Percentiles rank a stretch among this genome's conserved stretches.
These are phyloP conservation scores for Lycophotia porphyrea DNA, from an alignment of 2,888 invertebrate species.

Conservation along the genomic window DNA sequence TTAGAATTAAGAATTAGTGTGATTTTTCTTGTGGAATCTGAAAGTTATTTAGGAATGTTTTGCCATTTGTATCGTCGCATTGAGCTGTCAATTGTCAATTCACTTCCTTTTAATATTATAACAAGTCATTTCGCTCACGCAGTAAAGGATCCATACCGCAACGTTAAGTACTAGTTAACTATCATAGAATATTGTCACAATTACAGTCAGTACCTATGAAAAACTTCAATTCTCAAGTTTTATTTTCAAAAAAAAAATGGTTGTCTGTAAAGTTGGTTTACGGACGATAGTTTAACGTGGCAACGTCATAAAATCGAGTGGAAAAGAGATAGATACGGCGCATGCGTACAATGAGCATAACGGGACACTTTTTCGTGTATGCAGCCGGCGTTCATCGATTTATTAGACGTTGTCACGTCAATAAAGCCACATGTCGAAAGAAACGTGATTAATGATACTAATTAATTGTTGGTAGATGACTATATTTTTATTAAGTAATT, in stretches of 20 bases:
- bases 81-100: background rate
- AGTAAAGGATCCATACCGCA: constrained; percentile 18
- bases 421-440: background rate
- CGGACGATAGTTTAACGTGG: too few species aligned
- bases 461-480: constrained; percentile 7
- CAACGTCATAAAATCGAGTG: too few species aligned
- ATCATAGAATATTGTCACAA: constrained; percentile 54
- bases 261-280: too few species aligned
- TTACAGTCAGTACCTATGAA: constrained; percentile 34
- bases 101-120: background rate
- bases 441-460: constrained; percentile 17
- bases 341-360: too few species aligned
- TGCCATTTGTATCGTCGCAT: background rate
- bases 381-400: too few species aligned
- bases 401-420: too few species aligned
- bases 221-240: background rate
- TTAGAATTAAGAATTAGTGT: background rate
- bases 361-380: too few species aligned
- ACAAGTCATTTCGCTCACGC: background rate
- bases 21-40: background rate
- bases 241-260: background rate
- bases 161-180: constrained; percentile 36
- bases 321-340: too few species aligned
- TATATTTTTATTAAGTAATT: background rate
- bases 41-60: background rate